These are phyloP conservation scores for Gopherus evgoodei DNA, from an alignment of 2,113 vertebrate species.

Conservation along the genomic window DNA sequence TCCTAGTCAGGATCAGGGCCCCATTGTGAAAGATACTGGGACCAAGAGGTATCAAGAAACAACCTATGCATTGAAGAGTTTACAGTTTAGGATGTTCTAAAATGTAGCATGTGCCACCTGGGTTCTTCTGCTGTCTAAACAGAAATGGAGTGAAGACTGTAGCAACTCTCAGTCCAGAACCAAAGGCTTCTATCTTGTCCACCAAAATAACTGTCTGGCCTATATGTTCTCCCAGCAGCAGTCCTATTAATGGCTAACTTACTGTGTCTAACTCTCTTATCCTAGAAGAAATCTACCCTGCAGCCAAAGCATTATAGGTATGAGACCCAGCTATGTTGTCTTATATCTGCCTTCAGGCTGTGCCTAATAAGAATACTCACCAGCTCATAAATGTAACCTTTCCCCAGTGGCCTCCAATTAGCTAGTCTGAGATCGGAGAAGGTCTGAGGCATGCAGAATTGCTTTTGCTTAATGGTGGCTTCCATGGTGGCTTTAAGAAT, in stretches of 20 bases:
- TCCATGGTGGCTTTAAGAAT: not conserved
- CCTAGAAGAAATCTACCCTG: accelerated
- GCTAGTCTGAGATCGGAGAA: not conserved
- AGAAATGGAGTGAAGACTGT: not conserved
- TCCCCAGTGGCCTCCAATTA: not conserved
- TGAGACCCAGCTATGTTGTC: not conserved
- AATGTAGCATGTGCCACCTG: not conserved
- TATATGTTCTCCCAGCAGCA: not conserved
- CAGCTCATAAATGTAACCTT: not conserved
- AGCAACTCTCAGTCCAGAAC: not conserved
- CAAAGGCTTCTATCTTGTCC: not conserved
- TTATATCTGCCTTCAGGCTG: not conserved
- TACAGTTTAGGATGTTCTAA: not conserved
- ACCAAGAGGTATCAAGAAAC: too few species aligned
- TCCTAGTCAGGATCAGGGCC: not conserved
- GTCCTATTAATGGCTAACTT: not conserved
- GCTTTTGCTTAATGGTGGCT: not conserved
- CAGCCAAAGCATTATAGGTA: not conserved
- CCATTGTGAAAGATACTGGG: not conserved
- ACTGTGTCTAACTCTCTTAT: not conserved
- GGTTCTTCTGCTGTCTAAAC: not conserved
- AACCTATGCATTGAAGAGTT: not conserved
- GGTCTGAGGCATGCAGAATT: not conserved
- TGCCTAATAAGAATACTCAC: not conserved
- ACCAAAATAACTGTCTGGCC: not conserved